A percentile compares a stretch with the other conserved stretches of the same genome.
phyloP scores from a whole-genome alignment of 2,797 vertebrate genomes.

The Pogoniulus pusillus region DNA sequence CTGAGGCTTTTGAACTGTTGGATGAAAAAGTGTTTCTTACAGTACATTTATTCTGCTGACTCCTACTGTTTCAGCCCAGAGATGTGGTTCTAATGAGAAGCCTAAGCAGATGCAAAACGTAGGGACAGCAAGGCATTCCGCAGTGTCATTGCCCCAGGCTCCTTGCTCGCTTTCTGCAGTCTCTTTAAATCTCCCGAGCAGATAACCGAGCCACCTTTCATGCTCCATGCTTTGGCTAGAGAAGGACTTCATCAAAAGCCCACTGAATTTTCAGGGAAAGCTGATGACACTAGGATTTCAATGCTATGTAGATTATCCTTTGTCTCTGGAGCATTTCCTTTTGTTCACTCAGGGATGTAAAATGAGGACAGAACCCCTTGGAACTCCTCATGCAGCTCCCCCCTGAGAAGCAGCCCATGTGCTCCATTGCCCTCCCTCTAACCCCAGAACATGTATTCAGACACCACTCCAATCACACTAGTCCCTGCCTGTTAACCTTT shows the following conservation, averaged over 20 bases:
- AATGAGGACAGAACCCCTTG: background rate
- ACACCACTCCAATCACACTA: background rate
- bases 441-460: background rate
- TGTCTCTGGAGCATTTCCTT: background rate
- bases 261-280: background rate
- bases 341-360: background rate
- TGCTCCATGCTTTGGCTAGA: background rate
- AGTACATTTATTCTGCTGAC: slow-evolving; percentile 63
- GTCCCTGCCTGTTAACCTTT: background rate
- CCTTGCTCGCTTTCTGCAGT: background rate
- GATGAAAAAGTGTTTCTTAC: slow-evolving; percentile 64
- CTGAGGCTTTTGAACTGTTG: slow-evolving; percentile 62
- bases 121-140: background rate
- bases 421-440: background rate
- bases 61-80: slow-evolving; percentile 60
- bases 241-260: background rate
- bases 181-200: background rate
- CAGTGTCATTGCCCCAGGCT: background rate
- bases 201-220: background rate
- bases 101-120: background rate
- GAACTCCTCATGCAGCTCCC: background rate
- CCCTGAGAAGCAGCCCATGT: background rate
- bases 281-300: background rate
- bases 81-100: slow-evolving; percentile 52
- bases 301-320: background rate